Evolutionary conservation across 92 coral and sea anemone genomes (phyloP), one percentile per base, ranked within the genome.

Genomic region (Phenganax subtilis): DNA sequence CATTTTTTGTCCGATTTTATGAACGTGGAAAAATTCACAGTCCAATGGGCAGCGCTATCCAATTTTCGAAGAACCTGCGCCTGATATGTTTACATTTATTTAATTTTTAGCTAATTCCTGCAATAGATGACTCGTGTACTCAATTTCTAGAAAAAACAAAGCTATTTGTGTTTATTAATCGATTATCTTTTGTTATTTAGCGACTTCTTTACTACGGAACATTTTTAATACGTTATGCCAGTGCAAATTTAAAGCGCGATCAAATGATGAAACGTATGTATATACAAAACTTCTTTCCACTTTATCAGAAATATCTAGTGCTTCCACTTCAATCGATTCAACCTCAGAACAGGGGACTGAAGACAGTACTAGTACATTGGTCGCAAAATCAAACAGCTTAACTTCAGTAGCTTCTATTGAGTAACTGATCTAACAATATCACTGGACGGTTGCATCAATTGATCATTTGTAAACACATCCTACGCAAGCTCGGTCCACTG

Each of bases 161-260:
- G 9, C 73, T 68, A 0, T 30, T 68, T 30, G 20, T 30, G 52
- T 53, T 68, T 7, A 12, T 12, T 0, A 8, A 12, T 69, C 9
- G 29, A 15, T 69, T 16, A 30, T 69, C n/a, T 69, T 69, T 52
- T 69, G 0, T 28, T 8, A 54, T 55, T 20, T 69, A 76, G 81
- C 70, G n/a, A 76, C 81, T 1, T 76, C 81, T 0, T 56, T 76
- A 0, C 70, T 76, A 3, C 81, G 81, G 60, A 76, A 76, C 59
- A 76, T 76, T 6, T 76, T 29, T 70, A 76, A 76, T 55, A 59
- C 81, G 67, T 14, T 76, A 9, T 76, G 81, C 27, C 81, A 76
- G 56, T 76, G 81, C 55, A 76, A 47, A 14, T 27, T 76, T 12
- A 31, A 55, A 76, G 51, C 54, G 16, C 58, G 56, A 57, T 47